Evolutionary conservation across 2,797 vertebrate genomes (phyloP), one percentile per base, ranked within the genome.

Genomic region (Remorina albescens): DNA sequence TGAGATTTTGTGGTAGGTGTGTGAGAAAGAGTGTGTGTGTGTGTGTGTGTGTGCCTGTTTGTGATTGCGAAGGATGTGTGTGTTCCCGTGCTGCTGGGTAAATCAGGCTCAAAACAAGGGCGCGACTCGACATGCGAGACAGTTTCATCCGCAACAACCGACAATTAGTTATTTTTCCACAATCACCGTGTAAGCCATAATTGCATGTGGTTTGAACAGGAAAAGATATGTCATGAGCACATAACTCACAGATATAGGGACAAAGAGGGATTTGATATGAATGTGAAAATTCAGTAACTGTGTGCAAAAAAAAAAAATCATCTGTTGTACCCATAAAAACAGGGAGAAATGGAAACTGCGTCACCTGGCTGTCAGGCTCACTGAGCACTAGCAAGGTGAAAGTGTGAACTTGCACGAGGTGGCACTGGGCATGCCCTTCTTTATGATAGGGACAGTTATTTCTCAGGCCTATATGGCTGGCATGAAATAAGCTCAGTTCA

Each of bases 91-190:
- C 72, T 85, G 71, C 66, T 60, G 78, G 76, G 80, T 75, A 78
- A 82, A 80, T 75, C 74, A 64, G 64, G 66, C 75, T 67, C 66
- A 44, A 51, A 70, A 87, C 66, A 71, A 46, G 72, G 84, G 80
- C 67, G 41, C 50, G 71, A 88, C 78, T 81, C 44, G 23, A 76
- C 83, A 78, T 54, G 72, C 28, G 74, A 86, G 80, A 78, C 73
- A 76, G 81, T 86, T 82, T 71, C 74, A 82, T 88, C 83, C 67
- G 49, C 80, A 90, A 85, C 82, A 88, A 88, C 78, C 23, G 1
- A 69, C 76, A 89, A 91, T 91, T 85, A 90, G 69, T 78, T 75
- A 63, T 86, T 81, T 84, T 91, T 86, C 81, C 81, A 85, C 76
- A 64, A 85, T 84, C 90, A 90, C 76, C 42, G 32, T 51, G 74